Conservation (phyloP, 2,797 vertebrate genomes). For the Helicolenus hilgendorfi region DNA sequence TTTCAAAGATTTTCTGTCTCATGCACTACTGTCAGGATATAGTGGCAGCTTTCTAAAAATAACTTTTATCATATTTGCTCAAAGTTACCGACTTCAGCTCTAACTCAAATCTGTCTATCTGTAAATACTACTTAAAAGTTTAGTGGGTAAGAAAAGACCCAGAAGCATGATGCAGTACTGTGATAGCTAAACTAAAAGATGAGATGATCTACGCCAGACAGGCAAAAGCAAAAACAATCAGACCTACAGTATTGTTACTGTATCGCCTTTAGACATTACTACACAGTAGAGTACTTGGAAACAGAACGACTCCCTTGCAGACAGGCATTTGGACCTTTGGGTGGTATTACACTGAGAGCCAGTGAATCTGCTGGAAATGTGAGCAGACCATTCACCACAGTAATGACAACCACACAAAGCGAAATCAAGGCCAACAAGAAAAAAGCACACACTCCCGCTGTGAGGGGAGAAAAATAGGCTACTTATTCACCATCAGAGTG, state of each 20-base stretch:
- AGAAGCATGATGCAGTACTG: background rate
- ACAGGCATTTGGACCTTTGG: background rate
- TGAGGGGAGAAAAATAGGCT: constrained; percentile 35
- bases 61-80: background rate
- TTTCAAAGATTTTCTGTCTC: too few relatives aligned
- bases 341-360: background rate
- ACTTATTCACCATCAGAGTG: constrained; percentile 33
- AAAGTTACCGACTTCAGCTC: background rate
- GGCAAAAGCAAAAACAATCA: background rate
- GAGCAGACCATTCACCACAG: constrained; percentile 19
- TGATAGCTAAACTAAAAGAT: background rate
- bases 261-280: background rate
- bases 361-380: constrained; percentile 6
- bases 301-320: background rate
- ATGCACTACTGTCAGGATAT: too few relatives aligned
- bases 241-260: background rate
- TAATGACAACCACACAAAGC: constrained; percentile 27
- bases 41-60: too few relatives aligned
- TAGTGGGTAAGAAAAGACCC: background rate
- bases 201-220: background rate
- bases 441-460: constrained; percentile 2
- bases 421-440: constrained; percentile 31
- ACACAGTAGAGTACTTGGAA: background rate
- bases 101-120: background rate
- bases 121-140: background rate